phyloP scores from a whole-genome alignment of 2,797 vertebrate genomes.

The Helarctos malayanus region DNA sequence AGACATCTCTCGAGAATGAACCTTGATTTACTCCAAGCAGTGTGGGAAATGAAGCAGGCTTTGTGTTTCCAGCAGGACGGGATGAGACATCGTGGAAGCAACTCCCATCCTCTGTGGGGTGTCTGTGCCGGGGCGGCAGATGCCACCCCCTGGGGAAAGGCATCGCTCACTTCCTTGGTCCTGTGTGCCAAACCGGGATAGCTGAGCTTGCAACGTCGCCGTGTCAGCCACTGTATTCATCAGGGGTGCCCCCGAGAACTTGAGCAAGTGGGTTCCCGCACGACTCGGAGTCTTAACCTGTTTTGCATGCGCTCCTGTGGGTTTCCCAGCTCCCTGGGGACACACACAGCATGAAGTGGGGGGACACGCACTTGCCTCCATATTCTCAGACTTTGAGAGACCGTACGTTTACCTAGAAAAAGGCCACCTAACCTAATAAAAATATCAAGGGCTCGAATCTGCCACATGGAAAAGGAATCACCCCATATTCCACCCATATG shows the following conservation, averaged over 20 bases:
- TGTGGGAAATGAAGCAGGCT: rapidly evolving
- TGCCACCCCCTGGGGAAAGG: rapidly evolving
- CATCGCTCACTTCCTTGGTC: too few species aligned
- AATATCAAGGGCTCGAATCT: too few species aligned
- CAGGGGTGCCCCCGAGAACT: too few species aligned
- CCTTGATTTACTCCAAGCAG: not conserved
- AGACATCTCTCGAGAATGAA: rapidly evolving
- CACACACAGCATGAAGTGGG: rapidly evolving
- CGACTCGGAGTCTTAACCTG: rapidly evolving
- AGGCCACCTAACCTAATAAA: not conserved
- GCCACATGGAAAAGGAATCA: too few species aligned
- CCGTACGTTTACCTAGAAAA: not conserved
- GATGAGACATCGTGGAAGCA: rapidly evolving
- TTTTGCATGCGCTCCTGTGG: rapidly evolving
- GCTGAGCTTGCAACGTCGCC: rapidly evolving
- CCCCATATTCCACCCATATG: not conserved
- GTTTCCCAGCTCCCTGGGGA: not conserved
- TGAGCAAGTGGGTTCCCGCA: rapidly evolving
- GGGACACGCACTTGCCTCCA: not conserved
- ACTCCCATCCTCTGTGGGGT: rapidly evolving
- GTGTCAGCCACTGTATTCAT: too few species aligned
- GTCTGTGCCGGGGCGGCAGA: not conserved
- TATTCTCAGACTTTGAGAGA: not conserved
- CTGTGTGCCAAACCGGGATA: not conserved
- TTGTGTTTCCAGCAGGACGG: rapidly evolving